These are phyloP conservation scores for Synergus gifuensis DNA, from an alignment of 2,888 invertebrate genomes.

Conservation along the genomic window DNA sequence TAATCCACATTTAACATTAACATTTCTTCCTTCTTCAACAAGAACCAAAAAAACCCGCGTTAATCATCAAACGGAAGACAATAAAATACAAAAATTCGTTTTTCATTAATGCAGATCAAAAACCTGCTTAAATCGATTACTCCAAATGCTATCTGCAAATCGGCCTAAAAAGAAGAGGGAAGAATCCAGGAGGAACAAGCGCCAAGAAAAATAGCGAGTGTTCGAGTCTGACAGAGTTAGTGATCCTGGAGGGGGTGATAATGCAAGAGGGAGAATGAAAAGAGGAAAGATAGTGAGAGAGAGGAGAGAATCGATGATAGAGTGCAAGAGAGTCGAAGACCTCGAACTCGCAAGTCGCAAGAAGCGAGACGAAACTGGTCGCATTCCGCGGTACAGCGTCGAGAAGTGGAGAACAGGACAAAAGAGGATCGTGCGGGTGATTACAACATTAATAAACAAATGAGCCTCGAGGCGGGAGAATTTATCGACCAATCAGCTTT, in stretches of 20 bases:
- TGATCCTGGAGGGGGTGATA: slow-evolving; percentile 16
- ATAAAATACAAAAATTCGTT: not conserved
- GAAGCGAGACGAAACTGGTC: slow-evolving; percentile 73
- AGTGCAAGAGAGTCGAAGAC: slow-evolving; percentile 61
- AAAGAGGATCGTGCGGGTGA: slow-evolving; percentile 76
- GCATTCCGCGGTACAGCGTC: slow-evolving; percentile 72
- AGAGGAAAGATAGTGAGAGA: slow-evolving; percentile 42
- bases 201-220: slow-evolving; percentile 13
- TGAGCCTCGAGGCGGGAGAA: slow-evolving; percentile 76
- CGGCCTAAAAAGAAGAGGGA: slow-evolving; percentile 45
- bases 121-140: not conserved
- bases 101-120: not conserved
- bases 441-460: slow-evolving; percentile 78
- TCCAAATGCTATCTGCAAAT: slow-evolving; percentile 59
- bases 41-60: not conserved
- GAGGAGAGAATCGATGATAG: slow-evolving; percentile 56
- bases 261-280: slow-evolving; percentile 12
- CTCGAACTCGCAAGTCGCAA: slow-evolving; percentile 61
- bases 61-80: not conserved
- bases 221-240: slow-evolving; percentile 53
- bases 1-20: not conserved
- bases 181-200: slow-evolving; percentile 21
- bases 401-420: slow-evolving; percentile 68
- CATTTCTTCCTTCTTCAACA: not conserved
- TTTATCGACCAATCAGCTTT: slow-evolving; percentile 70